A percentile compares a stretch with the other conserved stretches of the same genome.
These are phyloP conservation scores for Callipepla squamata DNA, from an alignment of 2,113 vertebrate genomes.

Conservation along the genomic window DNA sequence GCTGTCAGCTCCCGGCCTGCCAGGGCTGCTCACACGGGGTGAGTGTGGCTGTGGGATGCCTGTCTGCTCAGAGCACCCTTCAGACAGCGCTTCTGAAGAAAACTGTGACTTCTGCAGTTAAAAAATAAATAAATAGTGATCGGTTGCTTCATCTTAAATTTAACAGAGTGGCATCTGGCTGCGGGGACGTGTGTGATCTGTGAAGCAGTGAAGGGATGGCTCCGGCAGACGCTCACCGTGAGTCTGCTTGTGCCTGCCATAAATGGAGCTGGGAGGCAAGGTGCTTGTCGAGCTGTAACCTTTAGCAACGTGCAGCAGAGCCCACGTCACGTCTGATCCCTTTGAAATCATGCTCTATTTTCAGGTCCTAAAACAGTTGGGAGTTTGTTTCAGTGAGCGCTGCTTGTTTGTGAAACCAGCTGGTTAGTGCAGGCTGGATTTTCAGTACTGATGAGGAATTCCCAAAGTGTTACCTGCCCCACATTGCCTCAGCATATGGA, in stretches of 20 bases:
- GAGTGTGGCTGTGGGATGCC: background rate
- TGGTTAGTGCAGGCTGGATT: background rate
- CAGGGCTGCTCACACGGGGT: background rate
- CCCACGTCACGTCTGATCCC: background rate
- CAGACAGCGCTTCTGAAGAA: background rate
- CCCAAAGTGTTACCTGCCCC: background rate
- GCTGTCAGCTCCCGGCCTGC: background rate
- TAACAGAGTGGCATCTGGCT: background rate
- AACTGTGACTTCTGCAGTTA: background rate
- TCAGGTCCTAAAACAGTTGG: background rate
- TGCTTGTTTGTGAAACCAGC: background rate
- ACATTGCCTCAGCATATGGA: accelerated
- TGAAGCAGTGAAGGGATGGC: background rate
- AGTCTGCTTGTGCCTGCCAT: background rate
- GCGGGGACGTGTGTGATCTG: background rate
- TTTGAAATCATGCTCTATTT: background rate
- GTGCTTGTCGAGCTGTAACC: background rate
- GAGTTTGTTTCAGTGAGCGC: background rate
- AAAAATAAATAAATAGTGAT: background rate
- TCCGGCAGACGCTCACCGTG: background rate
- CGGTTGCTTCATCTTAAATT: background rate
- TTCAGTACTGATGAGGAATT: background rate
- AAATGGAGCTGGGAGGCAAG: background rate
- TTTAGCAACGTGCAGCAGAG: background rate
- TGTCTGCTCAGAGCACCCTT: background rate